Evolutionary conservation across 2,797 vertebrate species (phyloP).

Genomic region (Pygocentrus nattereri): DNA sequence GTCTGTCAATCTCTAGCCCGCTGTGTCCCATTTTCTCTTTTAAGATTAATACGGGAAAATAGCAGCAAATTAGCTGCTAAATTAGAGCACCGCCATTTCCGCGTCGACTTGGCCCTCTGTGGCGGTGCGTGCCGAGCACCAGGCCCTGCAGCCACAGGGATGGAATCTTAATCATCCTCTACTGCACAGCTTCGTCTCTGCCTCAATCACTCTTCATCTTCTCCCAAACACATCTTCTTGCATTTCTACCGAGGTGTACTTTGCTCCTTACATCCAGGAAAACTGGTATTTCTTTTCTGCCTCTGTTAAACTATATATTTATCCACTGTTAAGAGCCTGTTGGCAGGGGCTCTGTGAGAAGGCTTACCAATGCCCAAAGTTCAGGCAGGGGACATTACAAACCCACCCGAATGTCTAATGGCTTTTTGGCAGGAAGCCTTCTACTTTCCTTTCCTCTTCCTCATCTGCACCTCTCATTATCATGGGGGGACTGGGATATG

Average conservation of each 20-base stretch:
- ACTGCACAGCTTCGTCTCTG: slow-evolving; percentile 42
- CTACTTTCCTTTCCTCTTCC: not conserved
- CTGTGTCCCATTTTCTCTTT: slow-evolving; percentile 73
- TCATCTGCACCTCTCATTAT: slow-evolving; percentile 59
- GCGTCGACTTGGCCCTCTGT: slow-evolving; percentile 57
- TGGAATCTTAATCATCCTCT: slow-evolving; percentile 60
- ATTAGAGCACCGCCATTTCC: slow-evolving; percentile 71
- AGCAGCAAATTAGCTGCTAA: slow-evolving; percentile 79
- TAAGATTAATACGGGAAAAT: slow-evolving; percentile 77
- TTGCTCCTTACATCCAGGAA: not conserved
- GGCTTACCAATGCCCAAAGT: too few species aligned
- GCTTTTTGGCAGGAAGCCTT: slow-evolving; percentile 25
- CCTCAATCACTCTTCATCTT: slow-evolving; percentile 18
- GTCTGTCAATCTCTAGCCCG: slow-evolving; percentile 76
- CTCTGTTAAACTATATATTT: not conserved
- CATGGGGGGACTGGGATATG: slow-evolving; percentile 25
- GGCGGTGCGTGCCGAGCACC: slow-evolving; percentile 8
- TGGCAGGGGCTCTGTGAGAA: too few species aligned
- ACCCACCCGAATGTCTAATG: slow-evolving; percentile 7
- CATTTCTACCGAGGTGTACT: not conserved
- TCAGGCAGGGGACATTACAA: not conserved
- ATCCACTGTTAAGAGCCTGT: not conserved
- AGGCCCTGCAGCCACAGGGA: slow-evolving; percentile 46
- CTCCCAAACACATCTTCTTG: slow-evolving; percentile 13
- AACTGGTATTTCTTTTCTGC: not conserved